Base-by-base conservation (phyloP, 2,797 vertebrate species). In the Crypturellus tataupa region DNA sequence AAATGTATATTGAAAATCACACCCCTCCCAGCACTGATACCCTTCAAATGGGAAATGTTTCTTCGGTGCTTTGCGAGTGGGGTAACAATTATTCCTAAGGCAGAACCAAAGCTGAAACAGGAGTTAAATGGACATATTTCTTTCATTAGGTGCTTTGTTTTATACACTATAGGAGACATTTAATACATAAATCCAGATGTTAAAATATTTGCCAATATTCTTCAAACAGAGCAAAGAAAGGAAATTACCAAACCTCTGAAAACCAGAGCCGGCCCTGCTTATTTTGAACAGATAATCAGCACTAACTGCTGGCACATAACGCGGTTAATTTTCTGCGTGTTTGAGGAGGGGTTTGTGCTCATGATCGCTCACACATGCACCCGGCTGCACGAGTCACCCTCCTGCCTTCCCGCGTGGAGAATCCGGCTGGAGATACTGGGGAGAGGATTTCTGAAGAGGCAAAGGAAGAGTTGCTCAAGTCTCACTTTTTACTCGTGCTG, bases 141-240 rank as follows among this genome's bases (percentile, higher is more conserved):
- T 95, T 94, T 92, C 87, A 93, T 93, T 75, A 83, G 65, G 58
- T 93, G 89, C 87, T 95, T 95, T 87, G 72, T 68, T 90, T 93
- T 53, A 72, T 82, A 85, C 84, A 81, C 40, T 29, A 51, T 2
- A 88, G 59, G 85, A 94, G 91, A 87, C 80, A 63, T 83, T 87
- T 51, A 69, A 89, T 63, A n/a, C 88, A 88, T 58, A 78, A 93
- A 95, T 80, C 91, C 90, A 90, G 88, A 86, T 69, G 87, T 82
- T 79, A 91, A 94, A 94, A 85, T 47, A 85, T 92, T 80, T 83
- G 86, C 79, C 84, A 72, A 7, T 72, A 92, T 51, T 95, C 92
- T 93, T 95, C 81, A 59, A 93, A 89, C 68, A 85, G 65, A 93
- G 76, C 60, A 85, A 69, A 58, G 79, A 40, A 88, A 92, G 89